Evolutionary conservation across 1,140 invertebrate species (phyloP).

Genomic region (Cherax destructor): DNA sequence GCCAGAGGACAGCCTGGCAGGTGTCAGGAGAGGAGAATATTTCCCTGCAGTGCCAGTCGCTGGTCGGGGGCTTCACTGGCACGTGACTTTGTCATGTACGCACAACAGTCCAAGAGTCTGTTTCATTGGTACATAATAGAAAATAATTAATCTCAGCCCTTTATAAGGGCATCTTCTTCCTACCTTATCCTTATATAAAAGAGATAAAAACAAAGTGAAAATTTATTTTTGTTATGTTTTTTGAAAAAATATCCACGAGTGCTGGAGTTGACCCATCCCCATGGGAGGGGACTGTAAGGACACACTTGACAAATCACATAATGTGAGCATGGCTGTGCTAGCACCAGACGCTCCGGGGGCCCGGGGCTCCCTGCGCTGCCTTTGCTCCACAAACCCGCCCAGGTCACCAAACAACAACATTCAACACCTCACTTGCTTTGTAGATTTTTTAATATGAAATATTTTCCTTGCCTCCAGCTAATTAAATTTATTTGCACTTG

Average conservation of each 20-base stretch:
- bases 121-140: slow-evolving; percentile 68
- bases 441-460: slow-evolving; percentile 13
- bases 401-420: slow-evolving; percentile 47
- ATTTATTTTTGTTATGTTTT: slow-evolving; percentile 69
- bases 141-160: slow-evolving; percentile 70
- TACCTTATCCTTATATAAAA: slow-evolving; percentile 71
- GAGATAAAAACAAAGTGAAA: slow-evolving; percentile 71
- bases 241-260: slow-evolving; percentile 70
- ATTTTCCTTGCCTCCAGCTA: background rate
- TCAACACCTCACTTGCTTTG: slow-evolving; percentile 19
- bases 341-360: slow-evolving; percentile 69
- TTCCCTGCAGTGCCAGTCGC: slow-evolving; percentile 51
- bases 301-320: slow-evolving; percentile 71
- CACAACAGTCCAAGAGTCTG: slow-evolving; percentile 70
- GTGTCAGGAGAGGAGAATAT: slow-evolving; percentile 23
- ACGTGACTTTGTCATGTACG: slow-evolving; percentile 68
- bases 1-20: slow-evolving; percentile 20
- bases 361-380: slow-evolving; percentile 50
- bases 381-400: slow-evolving; percentile 30
- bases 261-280: slow-evolving; percentile 70
- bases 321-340: slow-evolving; percentile 71
- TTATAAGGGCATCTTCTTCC: slow-evolving; percentile 69
- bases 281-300: slow-evolving; percentile 67
- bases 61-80: slow-evolving; percentile 70
- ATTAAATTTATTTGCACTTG: background rate